Conservation (phyloP, 2,888 invertebrate species). For the Chrysina gloriosa region DNA sequence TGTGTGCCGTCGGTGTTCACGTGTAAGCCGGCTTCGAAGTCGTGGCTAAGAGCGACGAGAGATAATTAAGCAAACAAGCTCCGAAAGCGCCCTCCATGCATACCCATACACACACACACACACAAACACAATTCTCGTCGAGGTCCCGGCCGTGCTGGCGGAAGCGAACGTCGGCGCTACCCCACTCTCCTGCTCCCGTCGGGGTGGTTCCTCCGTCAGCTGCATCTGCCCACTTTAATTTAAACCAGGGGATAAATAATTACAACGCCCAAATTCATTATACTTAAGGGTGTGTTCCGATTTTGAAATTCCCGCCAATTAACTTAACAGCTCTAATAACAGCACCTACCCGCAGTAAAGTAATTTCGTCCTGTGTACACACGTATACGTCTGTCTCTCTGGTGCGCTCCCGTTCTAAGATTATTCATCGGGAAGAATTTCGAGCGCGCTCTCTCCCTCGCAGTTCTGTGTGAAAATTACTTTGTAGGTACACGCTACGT, state of each 20-base stretch:
- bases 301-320: slow-evolving; percentile 51
- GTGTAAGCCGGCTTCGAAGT: slow-evolving; percentile 47
- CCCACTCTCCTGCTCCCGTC: slow-evolving; percentile 47
- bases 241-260: slow-evolving; percentile 55
- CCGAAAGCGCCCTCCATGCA: slow-evolving; percentile 52
- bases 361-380: slow-evolving; percentile 10
- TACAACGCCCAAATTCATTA: slow-evolving; percentile 56
- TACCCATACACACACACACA: slow-evolving; percentile 40
- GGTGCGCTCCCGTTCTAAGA: neutral
- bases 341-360: slow-evolving; percentile 21
- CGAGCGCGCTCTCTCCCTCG: neutral
- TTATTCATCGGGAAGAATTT: neutral
- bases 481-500: too few species aligned
- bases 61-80: slow-evolving; percentile 56
- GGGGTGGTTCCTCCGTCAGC: slow-evolving; percentile 50
- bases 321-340: slow-evolving; percentile 44
- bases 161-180: slow-evolving; percentile 12
- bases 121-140: neutral
- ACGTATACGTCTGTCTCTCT: neutral
- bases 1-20: slow-evolving; percentile 46
- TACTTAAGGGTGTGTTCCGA: slow-evolving; percentile 49
- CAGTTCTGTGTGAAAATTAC: too few species aligned
- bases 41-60: slow-evolving; percentile 50
- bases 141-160: slow-evolving; percentile 5
- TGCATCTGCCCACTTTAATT: slow-evolving; percentile 57